Conservation (phyloP, 2,797 vertebrate species). For the Alcedo atthis region DNA sequence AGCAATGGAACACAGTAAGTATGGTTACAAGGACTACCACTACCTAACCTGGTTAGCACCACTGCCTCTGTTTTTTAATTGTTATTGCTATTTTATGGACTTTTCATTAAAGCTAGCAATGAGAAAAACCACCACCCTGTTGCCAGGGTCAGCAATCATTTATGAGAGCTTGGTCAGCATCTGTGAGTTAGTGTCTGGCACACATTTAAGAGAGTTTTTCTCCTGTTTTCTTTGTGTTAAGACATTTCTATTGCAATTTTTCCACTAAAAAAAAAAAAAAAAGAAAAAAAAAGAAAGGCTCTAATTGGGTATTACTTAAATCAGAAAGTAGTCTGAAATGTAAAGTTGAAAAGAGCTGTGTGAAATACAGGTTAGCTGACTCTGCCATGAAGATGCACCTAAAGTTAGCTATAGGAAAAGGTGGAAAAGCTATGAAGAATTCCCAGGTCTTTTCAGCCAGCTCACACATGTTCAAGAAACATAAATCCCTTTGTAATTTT, state of each 20-base stretch:
- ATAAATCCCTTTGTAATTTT: constrained; percentile 29
- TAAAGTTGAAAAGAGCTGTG: background rate
- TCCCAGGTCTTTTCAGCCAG: background rate
- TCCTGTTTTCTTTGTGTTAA: background rate
- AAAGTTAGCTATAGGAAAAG: background rate
- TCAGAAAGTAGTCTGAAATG: background rate
- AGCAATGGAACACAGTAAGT: background rate
- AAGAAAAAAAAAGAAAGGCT: background rate
- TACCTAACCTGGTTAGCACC: constrained; percentile 10
- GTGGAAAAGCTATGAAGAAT: background rate
- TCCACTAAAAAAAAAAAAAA: background rate
- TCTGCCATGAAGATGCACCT: background rate
- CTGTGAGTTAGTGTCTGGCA: constrained; percentile 1
- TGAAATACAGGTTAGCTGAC: background rate
- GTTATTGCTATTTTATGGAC: constrained; percentile 8
- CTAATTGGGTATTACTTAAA: background rate
- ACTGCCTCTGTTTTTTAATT: constrained; percentile 25
- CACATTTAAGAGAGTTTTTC: background rate
- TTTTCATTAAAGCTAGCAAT: constrained; percentile 2
- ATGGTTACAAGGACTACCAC: background rate
- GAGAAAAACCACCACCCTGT: background rate
- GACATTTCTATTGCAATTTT: background rate
- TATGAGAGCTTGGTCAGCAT: background rate
- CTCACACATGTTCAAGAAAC: background rate
- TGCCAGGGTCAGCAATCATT: constrained; percentile 44